Conservation (phyloP, 2,797 vertebrate genomes). For the Epinephelus coioides region DNA sequence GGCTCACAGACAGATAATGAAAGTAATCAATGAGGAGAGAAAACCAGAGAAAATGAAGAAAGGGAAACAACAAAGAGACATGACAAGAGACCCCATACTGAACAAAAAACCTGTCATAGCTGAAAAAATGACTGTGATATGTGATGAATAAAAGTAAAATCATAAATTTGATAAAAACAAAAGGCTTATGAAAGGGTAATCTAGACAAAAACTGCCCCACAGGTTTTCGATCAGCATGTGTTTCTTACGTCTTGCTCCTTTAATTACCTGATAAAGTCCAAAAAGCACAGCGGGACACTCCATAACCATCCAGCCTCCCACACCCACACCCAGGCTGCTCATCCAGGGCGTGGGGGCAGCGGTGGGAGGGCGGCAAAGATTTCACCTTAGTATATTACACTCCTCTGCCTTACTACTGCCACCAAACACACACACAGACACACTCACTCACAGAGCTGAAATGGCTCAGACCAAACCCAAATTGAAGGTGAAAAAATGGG, state of each 20-base stretch:
- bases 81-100: slow-evolving; percentile 55
- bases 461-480: slow-evolving; percentile 60
- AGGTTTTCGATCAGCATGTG: slow-evolving; percentile 68
- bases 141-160: slow-evolving; percentile 19
- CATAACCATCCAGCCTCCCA: slow-evolving; percentile 12
- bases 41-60: slow-evolving; percentile 55
- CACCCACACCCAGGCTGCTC: slow-evolving; percentile 32
- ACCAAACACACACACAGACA: slow-evolving; percentile 53
- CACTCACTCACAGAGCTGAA: slow-evolving; percentile 41
- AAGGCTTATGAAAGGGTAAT: not conserved
- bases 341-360: not conserved
- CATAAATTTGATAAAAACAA: slow-evolving; percentile 9
- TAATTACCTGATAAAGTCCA: slow-evolving; percentile 46
- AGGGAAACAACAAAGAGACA: slow-evolving; percentile 44
- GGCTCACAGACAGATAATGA: slow-evolving; percentile 55
- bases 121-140: slow-evolving; percentile 23
- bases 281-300: slow-evolving; percentile 39
- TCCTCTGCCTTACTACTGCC: slow-evolving; percentile 65
- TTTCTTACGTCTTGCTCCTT: slow-evolving; percentile 62
- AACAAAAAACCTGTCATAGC: slow-evolving; percentile 60
- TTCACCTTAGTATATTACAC: slow-evolving; percentile 13
- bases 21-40: slow-evolving; percentile 59
- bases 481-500: slow-evolving; percentile 52
- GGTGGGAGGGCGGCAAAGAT: slow-evolving; percentile 20
- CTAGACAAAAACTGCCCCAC: slow-evolving; percentile 22